A percentile compares a stretch with the other conserved stretches of the same genome.
These are phyloP conservation scores for Dinothrombium tinctorium DNA, from an alignment of 1,140 invertebrate species.

Conservation along the genomic window DNA sequence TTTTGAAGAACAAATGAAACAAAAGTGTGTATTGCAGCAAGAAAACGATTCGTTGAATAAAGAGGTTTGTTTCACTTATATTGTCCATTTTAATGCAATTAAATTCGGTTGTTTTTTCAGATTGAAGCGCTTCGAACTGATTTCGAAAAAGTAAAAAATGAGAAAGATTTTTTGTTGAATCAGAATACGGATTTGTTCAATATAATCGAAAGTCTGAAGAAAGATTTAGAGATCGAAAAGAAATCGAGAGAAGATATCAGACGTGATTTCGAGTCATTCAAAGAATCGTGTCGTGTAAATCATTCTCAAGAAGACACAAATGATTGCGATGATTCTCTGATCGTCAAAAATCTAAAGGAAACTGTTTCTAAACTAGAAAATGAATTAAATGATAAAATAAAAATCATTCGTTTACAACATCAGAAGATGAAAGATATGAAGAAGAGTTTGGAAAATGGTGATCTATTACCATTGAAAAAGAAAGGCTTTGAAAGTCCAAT, in stretches of 20 bases:
- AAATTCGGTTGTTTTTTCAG: no score
- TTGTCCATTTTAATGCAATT: no score
- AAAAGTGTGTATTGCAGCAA: no score
- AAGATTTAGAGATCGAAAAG: background rate
- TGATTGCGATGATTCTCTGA: no score
- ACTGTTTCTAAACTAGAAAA: constrained; percentile 1
- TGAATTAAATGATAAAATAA: background rate
- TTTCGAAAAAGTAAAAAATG: background rate
- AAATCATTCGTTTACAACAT: constrained; percentile 1
- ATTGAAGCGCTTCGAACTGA: no score
- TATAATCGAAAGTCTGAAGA: background rate
- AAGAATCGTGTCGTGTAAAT: background rate
- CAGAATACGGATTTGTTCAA: background rate
- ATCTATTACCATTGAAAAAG: background rate
- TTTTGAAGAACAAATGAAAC: no score
- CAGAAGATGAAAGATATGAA: constrained; percentile 1
- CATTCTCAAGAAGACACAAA: background rate
- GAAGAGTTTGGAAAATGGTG: constrained; percentile 1
- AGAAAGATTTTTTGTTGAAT: background rate
- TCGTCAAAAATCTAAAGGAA: background rate
- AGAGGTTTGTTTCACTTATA: no score
- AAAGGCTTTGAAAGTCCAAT: background rate
- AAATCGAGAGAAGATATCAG: background rate
- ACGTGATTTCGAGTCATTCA: background rate
- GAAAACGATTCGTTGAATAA: no score